A percentile compares a stretch with the other conserved stretches of the same genome.
phyloP scores from a whole-genome alignment of 2,888 invertebrate genomes.

The Apamea anceps region DNA sequence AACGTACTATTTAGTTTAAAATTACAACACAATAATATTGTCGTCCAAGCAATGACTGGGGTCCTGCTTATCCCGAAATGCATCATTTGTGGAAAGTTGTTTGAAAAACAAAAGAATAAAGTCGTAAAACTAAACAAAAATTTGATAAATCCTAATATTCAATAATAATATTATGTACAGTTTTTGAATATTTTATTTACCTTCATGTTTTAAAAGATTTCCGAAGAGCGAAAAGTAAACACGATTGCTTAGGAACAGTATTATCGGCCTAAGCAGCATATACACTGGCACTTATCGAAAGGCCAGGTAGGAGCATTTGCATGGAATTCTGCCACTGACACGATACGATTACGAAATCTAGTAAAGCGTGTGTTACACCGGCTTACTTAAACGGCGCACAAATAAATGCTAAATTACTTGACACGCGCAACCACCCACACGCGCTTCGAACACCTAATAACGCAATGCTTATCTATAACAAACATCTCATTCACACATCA shows the following conservation, averaged over 20 bases:
- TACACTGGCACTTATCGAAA: slow-evolving; percentile 20
- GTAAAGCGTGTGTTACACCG: slow-evolving; percentile 12
- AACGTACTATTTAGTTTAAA: not conserved
- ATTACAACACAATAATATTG: not conserved
- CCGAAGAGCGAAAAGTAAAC: not conserved
- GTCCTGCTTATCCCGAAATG: too few relatives aligned
- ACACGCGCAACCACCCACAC: slow-evolving; percentile 43
- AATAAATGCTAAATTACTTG: slow-evolving; percentile 49
- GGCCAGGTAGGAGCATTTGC: slow-evolving; percentile 40
- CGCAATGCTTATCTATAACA: slow-evolving; percentile 70
- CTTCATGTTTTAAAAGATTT: not conserved
- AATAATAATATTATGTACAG: too few relatives aligned
- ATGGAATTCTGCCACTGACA: slow-evolving; percentile 33
- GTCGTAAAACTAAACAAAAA: too few relatives aligned
- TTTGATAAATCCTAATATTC: too few relatives aligned
- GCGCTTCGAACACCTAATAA: slow-evolving; percentile 50
- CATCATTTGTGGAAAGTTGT: too few relatives aligned
- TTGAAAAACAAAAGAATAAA: too few relatives aligned
- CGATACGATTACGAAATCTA: slow-evolving; percentile 34
- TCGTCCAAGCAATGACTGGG: too few relatives aligned
- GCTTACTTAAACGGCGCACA: slow-evolving; percentile 19
- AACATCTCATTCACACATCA: slow-evolving; percentile 81
- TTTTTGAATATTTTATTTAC: too few relatives aligned
- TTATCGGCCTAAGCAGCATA: not conserved
- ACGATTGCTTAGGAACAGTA: not conserved